Base-by-base conservation (phyloP, 2,113 vertebrate species). In the Coracopsis vasa region DNA sequence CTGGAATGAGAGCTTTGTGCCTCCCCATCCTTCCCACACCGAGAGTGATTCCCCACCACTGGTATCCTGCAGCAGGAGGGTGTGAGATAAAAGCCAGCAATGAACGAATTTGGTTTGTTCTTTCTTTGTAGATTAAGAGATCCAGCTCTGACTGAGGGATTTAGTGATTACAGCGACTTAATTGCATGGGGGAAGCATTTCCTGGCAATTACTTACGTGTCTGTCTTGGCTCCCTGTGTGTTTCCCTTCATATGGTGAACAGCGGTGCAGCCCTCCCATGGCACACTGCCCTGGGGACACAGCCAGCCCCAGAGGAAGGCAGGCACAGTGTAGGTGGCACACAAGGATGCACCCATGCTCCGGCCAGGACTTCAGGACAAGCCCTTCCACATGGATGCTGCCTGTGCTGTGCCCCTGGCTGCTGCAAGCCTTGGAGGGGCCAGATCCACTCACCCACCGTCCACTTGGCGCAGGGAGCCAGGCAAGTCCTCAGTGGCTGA, bases 231-330 rank as follows among this genome's bases (percentile, higher is more conserved):
- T 90, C 3, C 1, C 58, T 1, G 45, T 4, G 41, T n/a, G 60
- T 16, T 73, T 56, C 62, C 41, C 54, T 56, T 6, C 0, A 1
- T 71, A 5, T 3, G 3, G 3, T 1, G 4, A 20, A 4, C 0
- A 9, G 64, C 9, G 35, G 35, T 20, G 10, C 80, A 44, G 72
- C 39, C 37, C 65, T 39, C 2, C 0, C 14, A 0, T 4, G 51
- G 64, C 84, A 13, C 25, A 0, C 6, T 12, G 75, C 44, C 81
- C 42, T 3, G 2, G 65, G 70, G 58, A n/a, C 35, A 23, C 14
- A 27, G 69, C 42, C 1, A 0, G 27, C 8, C 44, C 73, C 60
- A 2, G 71, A 51, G n/a, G n/a, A 7, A 23, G 72, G 25, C 37
- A 15, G 18, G 8, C 15, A 0, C 62, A 21, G 69, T 35, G 56